Base-by-base conservation (phyloP, 92 coral and sea anemone genomes). In the Paragorgia papillata region DNA sequence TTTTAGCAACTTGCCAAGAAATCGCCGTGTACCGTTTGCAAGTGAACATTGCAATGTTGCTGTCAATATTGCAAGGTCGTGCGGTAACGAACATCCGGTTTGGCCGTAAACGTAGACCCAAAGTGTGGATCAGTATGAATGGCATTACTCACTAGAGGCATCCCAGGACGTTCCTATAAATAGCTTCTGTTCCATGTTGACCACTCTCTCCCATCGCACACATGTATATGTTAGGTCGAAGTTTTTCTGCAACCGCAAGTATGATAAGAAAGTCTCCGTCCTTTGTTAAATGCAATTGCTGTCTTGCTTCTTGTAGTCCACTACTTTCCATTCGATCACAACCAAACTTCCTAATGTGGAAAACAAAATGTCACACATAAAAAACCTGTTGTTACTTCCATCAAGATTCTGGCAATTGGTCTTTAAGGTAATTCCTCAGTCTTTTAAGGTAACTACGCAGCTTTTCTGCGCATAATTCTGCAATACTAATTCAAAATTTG, bases 201-300 rank as follows among this genome's bases (percentile, higher is more conserved):
- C 64, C 63, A 0, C 48, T 33, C 22, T 91, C 97, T 27, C 97
- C 99, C 90, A 84, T 87, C 27, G 88, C 63, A 63, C 89, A 95
- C n/a, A 87, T 81, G 78, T 89, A 91, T 22, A 95, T 64, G 24
- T 96, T 93, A 13, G 95, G 90, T 76, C 92, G 87, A 64, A 84
- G 89, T 71, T 95, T 95, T 85, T 95, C 99, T 2, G 99, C 99
- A n/a, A 83, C 79, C 15, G 85, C 86, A 15, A 95, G 75, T 29
- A 91, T 92, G 39, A 95, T 91, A 58, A 71, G 79, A 80, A 86
- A 89, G 44, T 95, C 99, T 12, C 92, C 92, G 48, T 91, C 99
- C 4, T 96, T 95, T 22, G 87, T 84, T 49, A 95, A 85, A 76
- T 87, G 99, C 26, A 91, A 73, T 74, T 91, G 97, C 31, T 87